Percentiles rank a stretch among this genome's conserved stretches.
These are phyloP conservation scores for Bettongia penicillata DNA, from an alignment of 2,113 vertebrate genomes.

Conservation along the genomic window DNA sequence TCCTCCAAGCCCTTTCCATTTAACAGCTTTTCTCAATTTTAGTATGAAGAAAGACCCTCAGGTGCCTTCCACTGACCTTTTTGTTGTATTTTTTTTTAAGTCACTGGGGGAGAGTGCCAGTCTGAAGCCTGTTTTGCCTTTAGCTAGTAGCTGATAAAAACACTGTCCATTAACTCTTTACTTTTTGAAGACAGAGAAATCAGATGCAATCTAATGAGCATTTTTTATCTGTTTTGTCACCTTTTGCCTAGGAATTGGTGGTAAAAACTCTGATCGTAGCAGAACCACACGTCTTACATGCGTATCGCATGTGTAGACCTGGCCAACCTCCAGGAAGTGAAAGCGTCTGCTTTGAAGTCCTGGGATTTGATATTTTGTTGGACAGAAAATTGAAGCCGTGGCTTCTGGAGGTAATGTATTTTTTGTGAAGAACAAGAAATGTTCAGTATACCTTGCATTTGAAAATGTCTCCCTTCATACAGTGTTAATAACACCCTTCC, in stretches of 20 bases:
- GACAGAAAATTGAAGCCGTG: constrained; percentile 99
- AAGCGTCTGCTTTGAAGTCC: constrained; percentile 98
- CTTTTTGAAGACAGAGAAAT: not conserved
- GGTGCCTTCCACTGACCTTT: not conserved
- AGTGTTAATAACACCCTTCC: not conserved
- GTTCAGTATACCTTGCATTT: not conserved
- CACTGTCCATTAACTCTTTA: not conserved
- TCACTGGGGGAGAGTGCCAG: not conserved
- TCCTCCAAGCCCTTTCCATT: not conserved
- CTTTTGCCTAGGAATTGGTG: constrained; percentile 91
- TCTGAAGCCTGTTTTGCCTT: not conserved
- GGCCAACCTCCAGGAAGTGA: constrained; percentile 97
- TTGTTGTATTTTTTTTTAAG: not conserved
- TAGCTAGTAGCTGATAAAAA: constrained; percentile 4
- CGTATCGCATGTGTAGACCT: constrained; percentile 98
- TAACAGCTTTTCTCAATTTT: not conserved
- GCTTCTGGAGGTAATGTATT: constrained; percentile 94
- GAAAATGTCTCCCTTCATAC: constrained; percentile 6
- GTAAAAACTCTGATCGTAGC: constrained; percentile 98
- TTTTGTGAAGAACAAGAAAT: constrained; percentile 36
- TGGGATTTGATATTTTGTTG: constrained; percentile 98
- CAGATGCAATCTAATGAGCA: not conserved
- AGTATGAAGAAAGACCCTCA: not conserved
- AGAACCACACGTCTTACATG: constrained; percentile 96
- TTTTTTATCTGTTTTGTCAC: constrained; percentile 1